Base-by-base conservation (phyloP, 2,797 vertebrate species). In the Sarcoramphus papa region DNA sequence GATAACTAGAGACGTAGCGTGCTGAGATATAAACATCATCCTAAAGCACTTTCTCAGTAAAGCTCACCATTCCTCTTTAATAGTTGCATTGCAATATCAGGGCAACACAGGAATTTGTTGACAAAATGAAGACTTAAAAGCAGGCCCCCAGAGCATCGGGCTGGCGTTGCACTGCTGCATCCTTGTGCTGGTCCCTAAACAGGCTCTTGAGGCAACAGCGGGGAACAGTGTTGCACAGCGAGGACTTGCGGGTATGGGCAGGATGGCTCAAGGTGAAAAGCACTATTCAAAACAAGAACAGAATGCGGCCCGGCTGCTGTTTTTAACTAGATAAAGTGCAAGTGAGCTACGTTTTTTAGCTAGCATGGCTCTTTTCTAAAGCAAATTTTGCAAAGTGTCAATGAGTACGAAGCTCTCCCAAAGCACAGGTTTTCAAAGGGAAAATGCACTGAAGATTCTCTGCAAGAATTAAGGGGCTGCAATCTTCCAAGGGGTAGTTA, bases 161-260 rank as follows among this genome's bases (percentile, higher is more conserved):
- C 15, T 86, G 80, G 24, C 0, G 5, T 21, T 31, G 65, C 1
- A 3, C 53, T 37, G 50, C 64, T 45, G 57, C 35, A 48, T 28
- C 65, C 67, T 28, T 59, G 13, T 15, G 40, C 64, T 45, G 35
- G 31, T 22, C 35, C 63, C 37, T 43, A 27, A 37, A 76, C 0
- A 12, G 22, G 17, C 19, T 53, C 16, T 31, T 35, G 37, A 70
- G 50, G 28, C 28, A 81, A 50, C 4, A 37, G 9, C 1, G 2
- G 37, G 23, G 53, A 86, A 24, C 1, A n/a, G 25, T 0, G 0
- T 1, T 41, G 33, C 23, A 33, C 3, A 27, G 23, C 2, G 28
- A 81, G 41, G 43, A 59, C 59, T 69, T 2, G 2, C 0, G 8
- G 7, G 19, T 19, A 33, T 1, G 27, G 37, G 15, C 19, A 33